Base-by-base conservation (phyloP, 2,113 vertebrate genomes). In the Sylvietta virens region DNA sequence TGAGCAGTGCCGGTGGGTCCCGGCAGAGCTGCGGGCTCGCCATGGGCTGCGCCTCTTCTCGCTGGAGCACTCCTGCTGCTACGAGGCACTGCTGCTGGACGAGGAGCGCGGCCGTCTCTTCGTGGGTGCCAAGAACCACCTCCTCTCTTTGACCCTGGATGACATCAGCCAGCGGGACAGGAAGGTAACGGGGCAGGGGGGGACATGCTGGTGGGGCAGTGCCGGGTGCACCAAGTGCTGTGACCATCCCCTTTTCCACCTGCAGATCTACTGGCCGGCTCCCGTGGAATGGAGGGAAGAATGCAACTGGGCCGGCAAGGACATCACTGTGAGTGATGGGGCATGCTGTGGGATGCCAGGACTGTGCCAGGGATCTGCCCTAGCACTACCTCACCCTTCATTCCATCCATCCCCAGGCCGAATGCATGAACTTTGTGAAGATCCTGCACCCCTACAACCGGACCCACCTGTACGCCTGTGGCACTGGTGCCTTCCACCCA, bases 251-350 rank as follows among this genome's bases (percentile, higher is more conserved):
- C 19, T 66, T 94, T 67, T 85, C 4, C 17, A 44, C 73, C 71
- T 42, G 1, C 96, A 99, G 99, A 99, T 99, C 97, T 98, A 99
- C 95, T 99, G 99, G 99, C 99, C 99, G 0, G 99, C 99, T 3
- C 99, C 98, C 0, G 99, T 99, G 64, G 99, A 99, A 81, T 99
- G 99, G 99, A 98, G 99, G 80, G 99, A 99, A 94, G 99, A 99
- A 94, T 99, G 99, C 91, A 99, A 99, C 98, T 99, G 99, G 99
- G 99, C 99, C 0, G 99, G 99, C 79, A 99, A 99, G 95, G 99
- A 99, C 88, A 99, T 99, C 94, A 98, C 98, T 2, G 99, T 99
- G 97, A 99, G 99, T 98, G 76, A 22, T 2, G 1, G 42, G 48
- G 37, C 5, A 0, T 40, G 21, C 1, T 13, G 23, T 54, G 42